Evolutionary conservation across 2,113 vertebrate species (phyloP).

Genomic region (Planiliza haematocheilus): DNA sequence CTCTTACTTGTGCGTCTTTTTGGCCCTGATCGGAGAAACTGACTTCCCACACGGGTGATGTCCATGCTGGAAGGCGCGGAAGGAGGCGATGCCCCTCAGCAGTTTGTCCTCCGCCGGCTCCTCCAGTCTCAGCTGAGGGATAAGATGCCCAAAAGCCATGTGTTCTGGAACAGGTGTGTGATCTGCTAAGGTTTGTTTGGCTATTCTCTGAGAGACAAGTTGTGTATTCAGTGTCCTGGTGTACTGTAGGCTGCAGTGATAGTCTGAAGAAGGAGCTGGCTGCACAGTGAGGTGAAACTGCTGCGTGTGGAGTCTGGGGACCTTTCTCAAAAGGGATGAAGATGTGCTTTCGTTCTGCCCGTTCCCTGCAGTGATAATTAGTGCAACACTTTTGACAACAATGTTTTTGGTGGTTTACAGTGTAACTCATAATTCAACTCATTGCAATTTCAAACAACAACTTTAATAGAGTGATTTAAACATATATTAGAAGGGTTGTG

Average conservation of each 20-base stretch:
- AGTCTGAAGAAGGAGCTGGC: neutral
- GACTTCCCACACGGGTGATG: slow-evolving; percentile 52
- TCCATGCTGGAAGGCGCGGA: slow-evolving; percentile 61
- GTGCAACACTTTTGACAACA: too few relatives aligned
- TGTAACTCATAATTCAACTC: too few relatives aligned
- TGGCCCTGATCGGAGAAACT: slow-evolving; percentile 29
- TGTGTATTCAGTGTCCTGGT: neutral
- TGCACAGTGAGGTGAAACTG: neutral
- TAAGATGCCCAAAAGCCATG: slow-evolving; percentile 73
- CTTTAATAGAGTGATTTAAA: too few relatives aligned
- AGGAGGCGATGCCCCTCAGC: slow-evolving; percentile 59
- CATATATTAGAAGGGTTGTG: too few relatives aligned
- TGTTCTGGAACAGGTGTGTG: neutral
- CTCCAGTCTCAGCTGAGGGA: slow-evolving; percentile 73
- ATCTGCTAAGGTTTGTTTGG: neutral
- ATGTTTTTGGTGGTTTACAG: too few relatives aligned
- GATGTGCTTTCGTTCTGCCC: too few relatives aligned
- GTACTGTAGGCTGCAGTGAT: neutral
- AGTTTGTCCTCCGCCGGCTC: slow-evolving; percentile 61
- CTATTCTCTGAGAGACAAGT: neutral
- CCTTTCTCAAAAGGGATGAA: too few relatives aligned
- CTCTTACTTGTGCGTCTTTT: slow-evolving; percentile 66
- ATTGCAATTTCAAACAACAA: too few relatives aligned
- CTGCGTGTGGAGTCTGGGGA: slow-evolving; percentile 1
- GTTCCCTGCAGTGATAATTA: too few relatives aligned